Base-by-base conservation (phyloP, 2,113 vertebrate genomes). In the Lucifuga dentata region DNA sequence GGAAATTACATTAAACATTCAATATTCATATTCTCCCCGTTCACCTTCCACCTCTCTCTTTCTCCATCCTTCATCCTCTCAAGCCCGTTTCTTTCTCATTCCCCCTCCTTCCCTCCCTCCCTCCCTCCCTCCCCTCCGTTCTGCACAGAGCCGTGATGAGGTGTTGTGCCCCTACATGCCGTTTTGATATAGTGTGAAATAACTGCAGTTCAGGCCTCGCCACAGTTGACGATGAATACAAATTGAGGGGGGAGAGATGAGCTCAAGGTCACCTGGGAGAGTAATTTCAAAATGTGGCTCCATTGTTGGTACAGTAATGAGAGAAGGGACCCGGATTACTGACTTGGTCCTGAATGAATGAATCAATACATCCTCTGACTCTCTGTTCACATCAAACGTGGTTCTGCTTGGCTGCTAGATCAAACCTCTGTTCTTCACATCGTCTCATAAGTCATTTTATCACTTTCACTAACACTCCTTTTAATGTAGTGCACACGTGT, bases 171-270 rank as follows among this genome's bases (percentile, higher is more conserved):
- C 70, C 60, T 69, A 80, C 81, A 83, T 73, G 73, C 56, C 63
- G 65, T 84, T 72, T 86, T 80, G 85, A 87, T 84, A 73, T 78
- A 80, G 83, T 80, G 84, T 85, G 83, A 89, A 91, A 85, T 88
- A 83, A 85, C 73, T 68, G 66, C 76, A 23, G 71, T 66, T 57
- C 52, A 36, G 76, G 69, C 59, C 79, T 38, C 44, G 50, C 55
- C 46, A 36, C 26, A 67, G 66, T 62, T 59, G 64, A 45, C 15
- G 68, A 68, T 86, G 88, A 90, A 88, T 83, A 81, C 65, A 72
- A 80, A 86, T 79, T 77, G 70, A 69, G 53, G 50, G 16, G 45
- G 40, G 58, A 43, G 52, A 5, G 29, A 24, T 11, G 49, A 12
- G 50, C 72, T 75, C 66, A 89, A 90, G 89, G 89, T 89, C 87